Evolutionary conservation across 2,797 vertebrate species (phyloP).

Genomic region (Eulemur albifrons): DNA sequence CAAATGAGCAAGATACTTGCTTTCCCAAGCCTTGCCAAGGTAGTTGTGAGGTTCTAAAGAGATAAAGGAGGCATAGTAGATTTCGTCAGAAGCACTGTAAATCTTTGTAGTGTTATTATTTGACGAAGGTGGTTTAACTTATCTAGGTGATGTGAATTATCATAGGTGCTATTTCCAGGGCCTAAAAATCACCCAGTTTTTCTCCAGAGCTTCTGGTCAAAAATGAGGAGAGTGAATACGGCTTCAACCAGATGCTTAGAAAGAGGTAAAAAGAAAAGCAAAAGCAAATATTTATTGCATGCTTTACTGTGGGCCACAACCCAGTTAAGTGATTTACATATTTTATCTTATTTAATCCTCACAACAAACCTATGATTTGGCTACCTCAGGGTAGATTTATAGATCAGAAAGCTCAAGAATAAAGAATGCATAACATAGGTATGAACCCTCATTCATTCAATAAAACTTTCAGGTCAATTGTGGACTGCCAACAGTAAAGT

Average conservation of each 20-base stretch:
- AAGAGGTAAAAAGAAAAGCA: background rate
- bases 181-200: background rate
- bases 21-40: background rate
- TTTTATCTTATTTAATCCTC: background rate
- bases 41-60: background rate
- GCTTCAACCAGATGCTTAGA: background rate
- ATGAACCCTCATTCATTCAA: background rate
- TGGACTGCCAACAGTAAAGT: background rate
- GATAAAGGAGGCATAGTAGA: background rate
- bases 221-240: background rate
- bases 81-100: background rate
- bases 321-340: background rate
- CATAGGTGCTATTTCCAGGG: background rate
- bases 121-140: background rate
- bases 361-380: background rate
- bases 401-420: conserved; percentile 4
- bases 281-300: background rate
- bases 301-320: background rate
- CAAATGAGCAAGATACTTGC: background rate
- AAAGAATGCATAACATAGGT: background rate
- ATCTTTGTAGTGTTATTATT: background rate
- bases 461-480: background rate
- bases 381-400: background rate
- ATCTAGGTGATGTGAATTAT: background rate
- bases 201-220: background rate